phyloP scores from a whole-genome alignment of 1,140 invertebrate genomes.

The Whitmania pigra region DNA sequence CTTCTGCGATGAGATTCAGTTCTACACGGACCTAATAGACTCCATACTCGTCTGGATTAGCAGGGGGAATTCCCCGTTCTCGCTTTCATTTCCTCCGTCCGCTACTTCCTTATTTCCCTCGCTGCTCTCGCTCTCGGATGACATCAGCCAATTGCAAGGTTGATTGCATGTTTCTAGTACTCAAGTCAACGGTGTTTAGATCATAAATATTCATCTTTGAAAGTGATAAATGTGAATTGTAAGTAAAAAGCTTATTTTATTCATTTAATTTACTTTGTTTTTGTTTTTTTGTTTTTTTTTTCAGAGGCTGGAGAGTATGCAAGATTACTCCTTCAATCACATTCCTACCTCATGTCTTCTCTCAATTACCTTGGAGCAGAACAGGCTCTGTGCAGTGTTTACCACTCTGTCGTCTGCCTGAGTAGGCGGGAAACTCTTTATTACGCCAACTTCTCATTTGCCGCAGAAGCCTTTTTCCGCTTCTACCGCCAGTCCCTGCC shows the following conservation, averaged over 20 bases:
- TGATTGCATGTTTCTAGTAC: no score
- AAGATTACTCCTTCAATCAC: conserved; percentile 14
- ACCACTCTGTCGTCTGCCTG: conserved; percentile 18
- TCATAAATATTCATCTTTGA: no score
- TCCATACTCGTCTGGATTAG: conserved; percentile 12
- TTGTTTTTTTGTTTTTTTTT: no score
- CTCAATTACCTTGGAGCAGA: conserved; percentile 18
- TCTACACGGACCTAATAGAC: conserved; percentile 21
- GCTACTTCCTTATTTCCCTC: not conserved
- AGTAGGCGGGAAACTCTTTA: conserved; percentile 18
- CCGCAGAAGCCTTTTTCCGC: conserved; percentile 15
- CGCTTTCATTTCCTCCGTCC: not conserved
- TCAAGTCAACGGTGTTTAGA: no score
- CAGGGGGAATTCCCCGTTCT: conserved; percentile 5
- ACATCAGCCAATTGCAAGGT: no score
- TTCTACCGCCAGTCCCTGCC: conserved; percentile 19
- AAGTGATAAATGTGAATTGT: no score
- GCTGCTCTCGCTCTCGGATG: not conserved
- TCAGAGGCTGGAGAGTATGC: no score
- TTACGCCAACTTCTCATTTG: conserved; percentile 21
- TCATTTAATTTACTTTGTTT: no score
- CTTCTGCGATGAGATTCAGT: conserved; percentile 20
- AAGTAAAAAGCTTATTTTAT: no score
- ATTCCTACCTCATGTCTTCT: conserved; percentile 11
- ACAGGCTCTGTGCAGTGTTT: conserved; percentile 17